Conservation (phyloP, 2,888 invertebrate genomes). For the Cynaeus angustus region DNA sequence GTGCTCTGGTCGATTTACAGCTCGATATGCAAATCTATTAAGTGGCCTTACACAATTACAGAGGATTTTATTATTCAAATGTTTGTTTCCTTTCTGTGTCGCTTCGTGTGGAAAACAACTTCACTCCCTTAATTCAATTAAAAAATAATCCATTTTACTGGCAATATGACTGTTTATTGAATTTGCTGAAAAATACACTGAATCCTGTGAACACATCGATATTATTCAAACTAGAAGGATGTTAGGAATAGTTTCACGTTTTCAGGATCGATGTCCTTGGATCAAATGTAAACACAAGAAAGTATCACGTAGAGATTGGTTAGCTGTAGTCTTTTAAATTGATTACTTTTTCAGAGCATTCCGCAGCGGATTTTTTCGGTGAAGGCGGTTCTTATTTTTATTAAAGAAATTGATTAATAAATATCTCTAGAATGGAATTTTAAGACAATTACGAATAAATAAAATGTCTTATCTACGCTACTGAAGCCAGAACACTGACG, state of each 20-base stretch:
- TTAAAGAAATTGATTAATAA: slow-evolving; percentile 24
- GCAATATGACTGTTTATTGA: too few relatives aligned
- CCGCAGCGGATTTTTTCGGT: neutral
- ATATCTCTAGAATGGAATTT: slow-evolving; percentile 4
- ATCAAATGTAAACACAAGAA: slow-evolving; percentile 14
- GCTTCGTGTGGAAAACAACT: slow-evolving; percentile 2
- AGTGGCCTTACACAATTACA: slow-evolving; percentile 15
- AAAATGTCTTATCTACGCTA: slow-evolving; percentile 34
- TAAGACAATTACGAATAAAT: slow-evolving; percentile 40
- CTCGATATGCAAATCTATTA: slow-evolving; percentile 22
- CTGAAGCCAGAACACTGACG: slow-evolving; percentile 9
- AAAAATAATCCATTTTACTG: too few relatives aligned
- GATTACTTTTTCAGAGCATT: slow-evolving; percentile 15
- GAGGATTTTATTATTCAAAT: slow-evolving; percentile 15
- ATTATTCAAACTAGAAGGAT: neutral
- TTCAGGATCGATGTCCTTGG: slow-evolving; percentile 10
- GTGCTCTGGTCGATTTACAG: slow-evolving; percentile 6
- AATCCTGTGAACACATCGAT: slow-evolving; percentile 26
- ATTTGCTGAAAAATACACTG: slow-evolving; percentile 15
- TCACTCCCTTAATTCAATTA: slow-evolving; percentile 13
- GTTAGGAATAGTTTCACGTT: slow-evolving; percentile 7
- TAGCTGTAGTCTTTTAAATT: slow-evolving; percentile 16
- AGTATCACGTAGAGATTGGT: slow-evolving; percentile 26
- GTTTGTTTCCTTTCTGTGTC: slow-evolving; percentile 16
- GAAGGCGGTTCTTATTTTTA: slow-evolving; percentile 4